These are phyloP conservation scores for Macropis europaea DNA, from an alignment of 2,888 invertebrate genomes.

Conservation along the genomic window DNA sequence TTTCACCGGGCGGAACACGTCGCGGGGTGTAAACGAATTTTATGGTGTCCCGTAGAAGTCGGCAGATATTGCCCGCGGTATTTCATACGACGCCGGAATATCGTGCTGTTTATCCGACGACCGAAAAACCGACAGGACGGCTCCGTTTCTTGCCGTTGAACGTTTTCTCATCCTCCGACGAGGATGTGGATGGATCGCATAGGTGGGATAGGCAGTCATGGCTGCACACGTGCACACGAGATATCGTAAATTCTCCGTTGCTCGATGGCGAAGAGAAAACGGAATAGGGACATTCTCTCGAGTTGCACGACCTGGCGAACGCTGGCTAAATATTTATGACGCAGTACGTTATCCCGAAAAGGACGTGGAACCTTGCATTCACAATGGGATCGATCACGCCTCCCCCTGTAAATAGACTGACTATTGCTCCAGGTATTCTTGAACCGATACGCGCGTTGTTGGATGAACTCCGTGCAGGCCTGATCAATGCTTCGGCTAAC, in stretches of 20 bases:
- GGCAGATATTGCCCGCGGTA: conserved; percentile 12
- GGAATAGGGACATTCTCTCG: conserved; percentile 7
- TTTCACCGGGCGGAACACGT: not conserved
- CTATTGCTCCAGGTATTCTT: too few species aligned
- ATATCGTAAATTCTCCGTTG: conserved; percentile 45
- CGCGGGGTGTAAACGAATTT: not conserved
- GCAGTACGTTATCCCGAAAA: conserved; percentile 50
- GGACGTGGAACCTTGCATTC: conserved; percentile 16
- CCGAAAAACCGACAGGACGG: not conserved
- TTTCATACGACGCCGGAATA: conserved; percentile 15
- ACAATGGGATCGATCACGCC: too few species aligned
- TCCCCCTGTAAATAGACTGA: too few species aligned
- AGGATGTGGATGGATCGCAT: conserved; percentile 28
- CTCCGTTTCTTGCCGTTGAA: conserved; percentile 28
- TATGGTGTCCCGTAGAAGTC: not conserved
- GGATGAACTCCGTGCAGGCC: too few species aligned
- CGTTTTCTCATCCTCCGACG: conserved; percentile 16
- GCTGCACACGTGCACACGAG: conserved; percentile 5
- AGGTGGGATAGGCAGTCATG: not conserved
- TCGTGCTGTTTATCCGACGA: conserved; percentile 4
- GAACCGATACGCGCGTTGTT: too few species aligned
- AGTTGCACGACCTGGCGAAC: not conserved
- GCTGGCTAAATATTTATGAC: conserved; percentile 63
- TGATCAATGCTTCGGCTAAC: too few species aligned
- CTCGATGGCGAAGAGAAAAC: conserved; percentile 30